Evolutionary conservation across 2,113 vertebrate genomes (phyloP), one percentile per base, ranked within the genome.

Genomic region (Pteropus alecto): DNA sequence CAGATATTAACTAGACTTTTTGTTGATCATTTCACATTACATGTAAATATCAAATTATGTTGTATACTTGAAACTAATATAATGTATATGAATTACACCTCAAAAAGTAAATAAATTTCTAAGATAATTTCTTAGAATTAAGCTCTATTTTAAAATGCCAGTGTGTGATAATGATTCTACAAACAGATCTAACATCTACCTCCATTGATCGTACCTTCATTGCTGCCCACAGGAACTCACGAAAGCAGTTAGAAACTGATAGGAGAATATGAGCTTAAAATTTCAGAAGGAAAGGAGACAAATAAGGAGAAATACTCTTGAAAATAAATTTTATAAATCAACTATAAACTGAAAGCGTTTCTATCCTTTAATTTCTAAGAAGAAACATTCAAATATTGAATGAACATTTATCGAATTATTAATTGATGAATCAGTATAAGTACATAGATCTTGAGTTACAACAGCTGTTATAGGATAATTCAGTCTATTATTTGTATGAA

Each of bases 301-400:
- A 14, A 93, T 5, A 93, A 63, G 86, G 21, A 81, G n/a, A 90
- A 60, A 71, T 65, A 56, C 13, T 1, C 18, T 41, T 79, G 26
- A 68, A 71, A 93, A 48, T n/a, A 28, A 60, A 85, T 51, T 84
- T 6, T 65, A 6, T 61, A 77, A 87, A 76, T 79, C 41, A 58
- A 58, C 28, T 87, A 54, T 92, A 60, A 93, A 71, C 26, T 71
- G 24, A 92, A 86, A 79, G 73, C 46, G 1, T 70, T 5, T 86
- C 48, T 76, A 65, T 18, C 6, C 2, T 87, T 93, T 96, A 93
- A 91, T 85, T 95, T 93, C 41, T 61, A 41, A 91, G 51, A 93
- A 77, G 46, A 94, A 95, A 70, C 9, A n/a, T 84, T 14, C 4
- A 56, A 76, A n/a, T 48, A 71, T 65, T 68, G 73, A 85, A 41